phyloP scores from a whole-genome alignment of 1,140 invertebrate species.

The roundworm (Caenorhabditis elegans) region WBcel235 BX284605.5:13018001-13018500 shows the following conservation, averaged over 20 bases:
- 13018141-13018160: constrained; percentile 20
- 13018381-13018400: constrained; percentile 25
- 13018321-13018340: constrained; percentile 8
- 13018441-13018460: constrained; percentile 19
- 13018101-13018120: constrained; percentile 20
- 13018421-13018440: constrained; percentile 19
- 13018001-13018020: constrained; percentile 28
- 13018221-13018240: neutral
- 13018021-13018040: neutral
- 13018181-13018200: constrained; percentile 15
- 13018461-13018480: constrained; percentile 20
- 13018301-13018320: constrained; percentile 27
- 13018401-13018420: constrained; percentile 33
- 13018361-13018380: constrained; percentile 19
- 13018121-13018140: constrained; percentile 32
- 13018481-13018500: neutral
- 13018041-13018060: constrained; percentile 13
- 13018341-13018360: constrained; percentile 25
- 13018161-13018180: neutral
- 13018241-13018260: constrained; percentile 1
- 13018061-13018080: constrained; percentile 16
- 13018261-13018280: too few relatives aligned
- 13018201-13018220: too few relatives aligned
- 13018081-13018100: neutral
- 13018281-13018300: neutral